Conservation (phyloP, 2,888 invertebrate species). For the Drosophila conformis region DNA sequence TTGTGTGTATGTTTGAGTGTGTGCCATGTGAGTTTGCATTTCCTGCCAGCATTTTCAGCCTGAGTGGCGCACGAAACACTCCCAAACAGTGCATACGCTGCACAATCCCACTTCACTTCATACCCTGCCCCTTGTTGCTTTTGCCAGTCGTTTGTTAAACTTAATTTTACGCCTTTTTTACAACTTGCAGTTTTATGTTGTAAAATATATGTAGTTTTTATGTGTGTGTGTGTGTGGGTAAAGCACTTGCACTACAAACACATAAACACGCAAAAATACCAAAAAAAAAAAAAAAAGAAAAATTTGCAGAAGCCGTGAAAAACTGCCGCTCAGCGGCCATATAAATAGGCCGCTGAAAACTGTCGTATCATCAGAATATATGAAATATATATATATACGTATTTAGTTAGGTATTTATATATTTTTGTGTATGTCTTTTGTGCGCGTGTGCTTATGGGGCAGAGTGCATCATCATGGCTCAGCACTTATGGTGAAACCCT, state of each 20-base stretch:
- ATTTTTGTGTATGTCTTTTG: not conserved
- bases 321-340: conserved; percentile 28
- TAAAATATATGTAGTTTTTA: conserved; percentile 40
- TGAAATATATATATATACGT: conserved; percentile 21
- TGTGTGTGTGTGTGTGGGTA: conserved; percentile 13
- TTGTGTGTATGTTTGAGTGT: conserved; percentile 24
- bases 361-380: conserved; percentile 66
- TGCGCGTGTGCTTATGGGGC: conserved; percentile 22
- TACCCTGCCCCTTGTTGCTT: conserved; percentile 8
- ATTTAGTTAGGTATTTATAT: conserved; percentile 10
- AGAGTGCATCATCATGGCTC: conserved; percentile 59
- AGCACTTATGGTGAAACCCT: conserved; percentile 49
- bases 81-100: conserved; percentile 25
- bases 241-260: conserved; percentile 50
- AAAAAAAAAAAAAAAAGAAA: not conserved
- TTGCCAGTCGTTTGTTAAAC: conserved; percentile 69
- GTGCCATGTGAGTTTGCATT: conserved; percentile 70
- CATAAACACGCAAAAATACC: conserved; percentile 30
- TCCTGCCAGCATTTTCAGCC: conserved; percentile 77
- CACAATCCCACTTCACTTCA: conserved; percentile 5
- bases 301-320: conserved; percentile 15
- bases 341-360: conserved; percentile 55
- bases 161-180: conserved; percentile 80
- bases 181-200: conserved; percentile 76
- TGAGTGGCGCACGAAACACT: conserved; percentile 66